These are phyloP conservation scores for Heliocidaris tuberculata DNA, from an alignment of 35 echinoderm and acorn worm genomes.

Conservation along the genomic window DNA sequence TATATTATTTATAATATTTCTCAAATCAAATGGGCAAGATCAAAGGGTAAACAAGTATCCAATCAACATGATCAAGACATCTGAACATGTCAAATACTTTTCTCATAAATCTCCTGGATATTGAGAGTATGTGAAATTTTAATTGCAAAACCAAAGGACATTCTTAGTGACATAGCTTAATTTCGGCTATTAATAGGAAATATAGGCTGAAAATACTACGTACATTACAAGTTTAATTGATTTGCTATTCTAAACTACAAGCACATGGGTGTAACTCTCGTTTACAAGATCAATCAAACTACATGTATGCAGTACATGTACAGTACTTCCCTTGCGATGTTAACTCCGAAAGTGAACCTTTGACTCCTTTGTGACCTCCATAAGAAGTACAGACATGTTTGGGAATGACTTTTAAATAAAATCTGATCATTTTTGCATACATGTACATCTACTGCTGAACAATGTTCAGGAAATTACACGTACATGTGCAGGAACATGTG, in stretches of 20 bases:
- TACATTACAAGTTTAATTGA: neutral
- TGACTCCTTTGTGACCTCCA: no score
- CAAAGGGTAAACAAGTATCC: neutral
- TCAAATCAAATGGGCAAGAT: neutral
- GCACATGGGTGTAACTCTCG: neutral
- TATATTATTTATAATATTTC: no score
- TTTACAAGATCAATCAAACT: neutral
- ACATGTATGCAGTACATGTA: no score
- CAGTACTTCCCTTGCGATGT: no score
- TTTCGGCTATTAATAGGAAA: neutral
- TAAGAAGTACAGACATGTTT: no score
- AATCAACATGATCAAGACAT: neutral
- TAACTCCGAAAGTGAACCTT: no score
- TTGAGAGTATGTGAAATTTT: neutral
- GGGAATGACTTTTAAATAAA: no score
- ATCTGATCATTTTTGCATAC: no score
- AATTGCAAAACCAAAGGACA: neutral
- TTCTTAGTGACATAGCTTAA: neutral
- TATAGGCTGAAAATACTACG: neutral
- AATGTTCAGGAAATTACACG: no score
- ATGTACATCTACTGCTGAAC: no score
- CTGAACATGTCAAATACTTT: neutral
- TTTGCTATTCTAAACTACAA: neutral
- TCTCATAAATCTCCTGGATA: neutral
- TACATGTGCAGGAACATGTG: no score